Base-by-base conservation (phyloP, 2,113 vertebrate genomes). In the Hypomesus transpacificus region DNA sequence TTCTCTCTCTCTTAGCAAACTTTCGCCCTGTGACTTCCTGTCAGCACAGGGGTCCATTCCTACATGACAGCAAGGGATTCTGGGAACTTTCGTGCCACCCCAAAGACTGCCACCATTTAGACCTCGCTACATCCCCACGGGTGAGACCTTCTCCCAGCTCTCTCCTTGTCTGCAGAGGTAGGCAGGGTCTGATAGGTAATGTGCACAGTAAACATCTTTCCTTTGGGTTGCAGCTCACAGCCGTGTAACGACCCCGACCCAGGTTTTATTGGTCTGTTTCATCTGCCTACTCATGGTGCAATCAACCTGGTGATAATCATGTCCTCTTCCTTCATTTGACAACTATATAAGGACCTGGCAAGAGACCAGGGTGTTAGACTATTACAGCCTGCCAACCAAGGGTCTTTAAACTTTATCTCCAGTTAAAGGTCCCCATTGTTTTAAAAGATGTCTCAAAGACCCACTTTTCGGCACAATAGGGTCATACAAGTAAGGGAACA, bases 361-460 rank as follows among this genome's bases (percentile, higher is more conserved):
- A 63, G 31, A 74, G 75, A 73, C 73, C 52, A 52, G 63, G 70
- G 69, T 73, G 52, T 9, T 53, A 78, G 63, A 52, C 67, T 24
- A 66, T 80, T 73, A 66, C 56, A 76, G 51, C 61, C 54, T 24
- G 50, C 54, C 63, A 63, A 31, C 21, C 34, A 61, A 68, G 39
- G 67, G 53, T 22, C 57, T 74, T 78, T 71, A 70, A 80, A 72
- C 21, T 34, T 63, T 3, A 17, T 76, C 77, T 79, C 57, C 14
- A 50, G 77, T 75, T 63, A 59, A 75, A 65, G 20, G 63, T 50
- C 34, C n/a, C 2, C 34, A 70, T 65, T n/a, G 34, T 80, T 65
- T 75, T 61, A 67, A 77, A 66, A 22, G 58, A 61, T 52, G 28
- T 53, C 46, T 62, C 14, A 16, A 14, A 57, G 70, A 75, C 64